phyloP scores from a whole-genome alignment of 1,140 invertebrate species.

The Drosophila orena region DNA sequence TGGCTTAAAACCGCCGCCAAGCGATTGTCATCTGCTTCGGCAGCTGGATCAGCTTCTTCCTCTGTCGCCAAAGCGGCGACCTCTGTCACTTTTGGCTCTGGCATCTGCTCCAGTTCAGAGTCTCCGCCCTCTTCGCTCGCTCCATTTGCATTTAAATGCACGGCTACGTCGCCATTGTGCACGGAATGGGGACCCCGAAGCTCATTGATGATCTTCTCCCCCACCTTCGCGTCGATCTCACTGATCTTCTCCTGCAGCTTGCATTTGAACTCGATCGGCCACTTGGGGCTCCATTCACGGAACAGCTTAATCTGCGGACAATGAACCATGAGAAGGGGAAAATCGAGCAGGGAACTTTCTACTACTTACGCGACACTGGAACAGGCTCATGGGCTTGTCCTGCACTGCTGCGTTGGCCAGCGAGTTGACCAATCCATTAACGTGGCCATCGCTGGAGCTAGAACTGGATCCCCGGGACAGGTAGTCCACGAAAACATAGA shows the following conservation, averaged over 20 bases:
- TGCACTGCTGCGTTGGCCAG: slow-evolving; percentile 89
- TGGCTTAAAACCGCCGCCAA: slow-evolving; percentile 75
- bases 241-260: slow-evolving; percentile 89
- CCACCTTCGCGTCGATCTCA: slow-evolving; percentile 90
- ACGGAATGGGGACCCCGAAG: slow-evolving; percentile 60
- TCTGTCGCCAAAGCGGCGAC: slow-evolving; percentile 9
- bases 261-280: slow-evolving; percentile 91
- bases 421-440: slow-evolving; percentile 90
- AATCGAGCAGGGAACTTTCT: slow-evolving; percentile 1
- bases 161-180: slow-evolving; percentile 69
- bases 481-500: slow-evolving; percentile 90
- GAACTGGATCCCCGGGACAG: slow-evolving; percentile 85
- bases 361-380: slow-evolving; percentile 92
- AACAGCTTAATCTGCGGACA: slow-evolving; percentile 91
- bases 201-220: slow-evolving; percentile 87
- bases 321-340: slow-evolving; percentile 24
- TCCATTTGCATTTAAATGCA: slow-evolving; percentile 78
- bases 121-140: slow-evolving; percentile 39
- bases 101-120: slow-evolving; percentile 50
- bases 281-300: slow-evolving; percentile 93
- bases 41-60: slow-evolving; percentile 32
- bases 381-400: slow-evolving; percentile 93
- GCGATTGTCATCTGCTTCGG: slow-evolving; percentile 60
- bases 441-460: slow-evolving; percentile 85
- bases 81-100: slow-evolving; percentile 16